A percentile compares a stretch with the other conserved stretches of the same genome.
Conservation (phyloP, 2,113 vertebrate species). For the Dolichallabes microphthalmus region DNA sequence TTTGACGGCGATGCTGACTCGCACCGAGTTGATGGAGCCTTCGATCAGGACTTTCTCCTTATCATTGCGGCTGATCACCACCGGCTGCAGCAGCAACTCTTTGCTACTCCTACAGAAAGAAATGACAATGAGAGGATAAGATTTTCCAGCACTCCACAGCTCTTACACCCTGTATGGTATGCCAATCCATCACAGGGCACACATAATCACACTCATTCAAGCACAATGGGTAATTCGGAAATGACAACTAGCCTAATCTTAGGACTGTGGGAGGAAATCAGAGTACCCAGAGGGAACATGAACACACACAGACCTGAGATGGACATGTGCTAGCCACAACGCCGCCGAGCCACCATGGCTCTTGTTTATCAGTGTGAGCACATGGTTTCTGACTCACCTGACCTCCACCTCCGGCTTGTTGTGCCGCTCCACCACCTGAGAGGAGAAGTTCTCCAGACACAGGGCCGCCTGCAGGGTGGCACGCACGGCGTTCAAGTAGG, state of each 20-base stretch:
- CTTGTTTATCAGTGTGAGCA: background rate
- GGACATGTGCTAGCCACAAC: no score
- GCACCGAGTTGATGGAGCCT: slow-evolving; percentile 97
- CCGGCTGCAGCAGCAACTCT: slow-evolving; percentile 92
- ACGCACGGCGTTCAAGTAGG: slow-evolving; percentile 95
- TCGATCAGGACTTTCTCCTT: slow-evolving; percentile 98
- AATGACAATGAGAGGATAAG: background rate
- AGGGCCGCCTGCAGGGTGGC: slow-evolving; percentile 95
- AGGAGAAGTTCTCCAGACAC: slow-evolving; percentile 98
- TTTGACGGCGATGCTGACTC: slow-evolving; percentile 98
- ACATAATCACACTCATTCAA: no score
- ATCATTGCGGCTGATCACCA: slow-evolving; percentile 96
- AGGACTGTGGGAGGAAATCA: no score
- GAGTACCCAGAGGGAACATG: no score
- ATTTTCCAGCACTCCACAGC: background rate
- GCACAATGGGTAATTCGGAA: no score
- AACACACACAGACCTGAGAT: no score
- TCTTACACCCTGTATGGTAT: no score
- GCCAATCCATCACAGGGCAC: no score
- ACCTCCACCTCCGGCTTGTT: slow-evolving; percentile 99
- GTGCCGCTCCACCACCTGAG: slow-evolving; percentile 96
- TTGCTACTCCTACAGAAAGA: slow-evolving; percentile 86
- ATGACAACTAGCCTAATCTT: no score
- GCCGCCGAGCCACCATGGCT: no score
- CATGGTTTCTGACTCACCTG: slow-evolving; percentile 72